Conservation (phyloP, 1,140 invertebrate genomes). For the Archegozetes longisetosus region DNA sequence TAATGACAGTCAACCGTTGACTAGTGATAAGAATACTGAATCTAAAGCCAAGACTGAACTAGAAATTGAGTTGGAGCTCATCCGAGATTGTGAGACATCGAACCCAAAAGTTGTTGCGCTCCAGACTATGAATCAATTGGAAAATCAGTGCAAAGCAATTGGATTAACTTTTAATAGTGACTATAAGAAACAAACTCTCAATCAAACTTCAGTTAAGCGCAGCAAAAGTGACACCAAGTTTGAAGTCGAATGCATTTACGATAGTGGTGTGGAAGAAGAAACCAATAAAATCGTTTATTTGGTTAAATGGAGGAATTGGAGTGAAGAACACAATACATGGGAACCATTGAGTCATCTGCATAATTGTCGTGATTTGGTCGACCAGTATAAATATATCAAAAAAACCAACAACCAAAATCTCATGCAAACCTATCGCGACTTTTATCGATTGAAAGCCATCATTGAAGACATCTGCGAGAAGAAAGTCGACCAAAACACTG, state of each 20-base stretch:
- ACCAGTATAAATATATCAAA: background rate
- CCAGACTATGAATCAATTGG: background rate
- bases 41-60: background rate
- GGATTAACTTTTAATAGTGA: background rate
- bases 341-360: constrained; percentile 1
- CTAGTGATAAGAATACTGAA: background rate
- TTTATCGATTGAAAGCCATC: background rate
- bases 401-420: background rate
- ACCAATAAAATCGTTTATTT: background rate
- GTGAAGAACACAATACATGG: background rate
- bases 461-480: background rate
- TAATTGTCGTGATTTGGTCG: background rate
- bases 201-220: too few species aligned
- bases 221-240: background rate
- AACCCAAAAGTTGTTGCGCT: background rate
- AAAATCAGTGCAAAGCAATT: background rate
- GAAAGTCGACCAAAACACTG: background rate
- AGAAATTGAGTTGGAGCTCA: background rate
- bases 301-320: constrained; percentile 11
- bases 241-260: background rate
- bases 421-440: background rate
- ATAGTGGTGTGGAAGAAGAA: background rate
- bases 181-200: background rate
- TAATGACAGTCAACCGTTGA: background rate
- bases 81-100: background rate